These are phyloP conservation scores for Corythornis cristatus DNA, from an alignment of 2,113 vertebrate species.

Conservation along the genomic window DNA sequence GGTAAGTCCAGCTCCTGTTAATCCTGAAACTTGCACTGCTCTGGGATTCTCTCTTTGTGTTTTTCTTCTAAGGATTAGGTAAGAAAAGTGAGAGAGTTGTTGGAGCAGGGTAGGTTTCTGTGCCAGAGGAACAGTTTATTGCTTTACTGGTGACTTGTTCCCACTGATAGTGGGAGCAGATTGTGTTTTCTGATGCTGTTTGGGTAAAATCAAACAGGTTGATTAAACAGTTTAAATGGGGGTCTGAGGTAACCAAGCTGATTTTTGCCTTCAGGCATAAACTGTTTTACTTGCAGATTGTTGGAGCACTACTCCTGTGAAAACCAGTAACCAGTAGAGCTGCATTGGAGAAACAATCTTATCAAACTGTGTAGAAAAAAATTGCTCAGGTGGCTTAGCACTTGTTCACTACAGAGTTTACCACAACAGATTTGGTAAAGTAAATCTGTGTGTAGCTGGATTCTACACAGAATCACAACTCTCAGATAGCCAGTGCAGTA, in stretches of 20 bases:
- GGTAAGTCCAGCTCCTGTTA: constrained; percentile 73
- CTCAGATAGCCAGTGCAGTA: not conserved
- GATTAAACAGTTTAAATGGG: not conserved
- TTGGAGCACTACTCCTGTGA: not conserved
- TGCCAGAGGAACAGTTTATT: not conserved
- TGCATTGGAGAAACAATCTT: not conserved
- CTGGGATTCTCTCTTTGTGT: not conserved
- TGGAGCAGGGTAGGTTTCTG: not conserved
- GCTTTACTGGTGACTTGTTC: not conserved
- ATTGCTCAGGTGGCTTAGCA: not conserved
- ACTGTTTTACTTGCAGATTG: not conserved
- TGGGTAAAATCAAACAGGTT: not conserved
- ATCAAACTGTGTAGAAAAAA: not conserved
- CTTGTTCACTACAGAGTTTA: not conserved
- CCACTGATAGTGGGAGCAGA: not conserved
- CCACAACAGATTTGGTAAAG: not conserved
- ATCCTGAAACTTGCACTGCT: fast-evolving
- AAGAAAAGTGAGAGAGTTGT: not conserved
- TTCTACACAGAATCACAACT: not conserved
- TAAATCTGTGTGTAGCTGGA: not conserved
- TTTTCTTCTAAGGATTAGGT: not conserved
- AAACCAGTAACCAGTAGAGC: not conserved
- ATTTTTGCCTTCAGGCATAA: not conserved
- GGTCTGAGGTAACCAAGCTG: not conserved
- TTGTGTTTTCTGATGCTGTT: not conserved